Conservation (phyloP, 1,140 invertebrate species). For the Atta texana region DNA sequence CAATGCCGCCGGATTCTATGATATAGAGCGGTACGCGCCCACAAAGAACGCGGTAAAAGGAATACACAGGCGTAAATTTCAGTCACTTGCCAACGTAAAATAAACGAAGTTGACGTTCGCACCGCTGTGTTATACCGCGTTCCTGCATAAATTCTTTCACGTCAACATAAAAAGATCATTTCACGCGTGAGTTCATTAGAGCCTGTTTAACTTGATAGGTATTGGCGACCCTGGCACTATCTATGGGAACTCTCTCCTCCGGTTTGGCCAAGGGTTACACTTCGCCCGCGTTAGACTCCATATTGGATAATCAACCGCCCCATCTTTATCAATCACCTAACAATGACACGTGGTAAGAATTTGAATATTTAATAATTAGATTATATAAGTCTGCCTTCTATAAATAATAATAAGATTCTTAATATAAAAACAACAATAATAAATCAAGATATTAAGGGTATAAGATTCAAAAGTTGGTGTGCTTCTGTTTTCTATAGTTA, state of each 20-base stretch:
- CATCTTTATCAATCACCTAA: constrained; percentile 81
- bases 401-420: no score
- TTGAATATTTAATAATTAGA: background rate
- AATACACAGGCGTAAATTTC: constrained; percentile 25
- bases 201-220: constrained; percentile 85
- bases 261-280: constrained; percentile 94
- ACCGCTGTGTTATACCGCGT: background rate
- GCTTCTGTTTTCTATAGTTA: no score
- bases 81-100: constrained; percentile 18
- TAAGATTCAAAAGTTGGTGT: no score
- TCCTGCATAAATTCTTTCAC: constrained; percentile 7
- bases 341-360: constrained; percentile 83
- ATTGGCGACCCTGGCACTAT: constrained; percentile 92
- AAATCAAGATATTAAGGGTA: no score
- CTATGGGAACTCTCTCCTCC: constrained; percentile 92
- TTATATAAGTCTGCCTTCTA: no score
- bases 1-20: background rate
- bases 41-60: constrained; percentile 4
- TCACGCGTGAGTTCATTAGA: background rate
- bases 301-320: constrained; percentile 88
- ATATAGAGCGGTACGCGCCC: constrained; percentile 8
- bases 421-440: no score
- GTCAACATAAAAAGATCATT: background rate
- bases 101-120: constrained; percentile 40
- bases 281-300: constrained; percentile 93